Evolutionary conservation across 2,797 vertebrate genomes (phyloP).

Genomic region (Acanthiza pusilla): DNA sequence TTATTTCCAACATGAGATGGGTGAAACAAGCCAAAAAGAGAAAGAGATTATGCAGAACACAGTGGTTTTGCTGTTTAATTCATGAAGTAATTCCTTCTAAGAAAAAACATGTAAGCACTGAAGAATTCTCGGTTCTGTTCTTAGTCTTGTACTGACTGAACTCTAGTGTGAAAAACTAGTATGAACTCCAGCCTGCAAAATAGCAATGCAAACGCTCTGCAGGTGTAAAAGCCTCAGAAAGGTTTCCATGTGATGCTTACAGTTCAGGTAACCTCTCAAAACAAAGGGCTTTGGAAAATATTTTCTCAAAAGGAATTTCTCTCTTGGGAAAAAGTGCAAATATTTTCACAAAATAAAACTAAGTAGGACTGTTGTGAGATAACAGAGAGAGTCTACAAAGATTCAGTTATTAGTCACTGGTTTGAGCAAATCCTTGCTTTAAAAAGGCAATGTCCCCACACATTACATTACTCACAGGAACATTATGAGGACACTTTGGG

Average conservation of each 20-base stretch:
- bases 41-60: background rate
- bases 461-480: background rate
- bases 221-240: background rate
- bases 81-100: background rate
- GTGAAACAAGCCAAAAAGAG: background rate
- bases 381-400: background rate
- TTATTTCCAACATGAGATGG: background rate
- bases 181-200: background rate
- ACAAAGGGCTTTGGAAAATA: background rate
- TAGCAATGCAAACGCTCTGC: background rate
- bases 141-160: background rate
- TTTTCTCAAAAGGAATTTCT: background rate
- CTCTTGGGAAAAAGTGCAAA: background rate
- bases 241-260: background rate
- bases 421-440: background rate
- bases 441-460: background rate
- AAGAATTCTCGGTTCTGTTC: background rate
- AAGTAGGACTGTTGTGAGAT: background rate
- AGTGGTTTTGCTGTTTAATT: background rate
- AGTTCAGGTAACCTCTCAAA: background rate
- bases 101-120: background rate
- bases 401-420: background rate
- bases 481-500: background rate
- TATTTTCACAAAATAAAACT: background rate
- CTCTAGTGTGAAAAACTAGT: background rate